Evolutionary conservation across 1,140 invertebrate species (phyloP).

Genomic region (Maconellicoccus hirsutus): DNA sequence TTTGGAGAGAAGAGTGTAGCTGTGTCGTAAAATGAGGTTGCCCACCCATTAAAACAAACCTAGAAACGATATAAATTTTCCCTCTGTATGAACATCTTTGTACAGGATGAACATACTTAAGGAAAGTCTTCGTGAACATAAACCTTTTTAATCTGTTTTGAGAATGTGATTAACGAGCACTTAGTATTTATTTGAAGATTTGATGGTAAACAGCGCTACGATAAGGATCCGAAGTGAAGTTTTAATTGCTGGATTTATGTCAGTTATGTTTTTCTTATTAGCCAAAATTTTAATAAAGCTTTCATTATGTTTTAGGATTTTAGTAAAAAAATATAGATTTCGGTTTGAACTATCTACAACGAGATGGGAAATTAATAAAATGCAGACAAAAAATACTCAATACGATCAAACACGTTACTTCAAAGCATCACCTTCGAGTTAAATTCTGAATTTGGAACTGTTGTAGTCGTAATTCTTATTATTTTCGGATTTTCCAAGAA

Average conservation of each 20-base stretch:
- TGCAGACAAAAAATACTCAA: no score
- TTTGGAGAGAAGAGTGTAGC: background rate
- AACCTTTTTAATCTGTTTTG: slow-evolving; percentile 3
- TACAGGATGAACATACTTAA: background rate
- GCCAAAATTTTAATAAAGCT: no score
- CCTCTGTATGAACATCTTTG: background rate
- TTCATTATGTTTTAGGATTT: no score
- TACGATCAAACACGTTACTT: no score
- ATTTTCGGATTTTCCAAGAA: no score
- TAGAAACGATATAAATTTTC: background rate
- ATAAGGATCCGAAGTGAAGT: background rate
- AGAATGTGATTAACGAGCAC: slow-evolving; percentile 3
- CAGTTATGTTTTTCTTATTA: background rate
- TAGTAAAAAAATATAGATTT: no score
- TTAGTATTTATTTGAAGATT: slow-evolving; percentile 5
- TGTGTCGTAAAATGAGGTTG: background rate
- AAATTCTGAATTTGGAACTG: no score
- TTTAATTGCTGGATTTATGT: background rate
- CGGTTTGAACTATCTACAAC: no score
- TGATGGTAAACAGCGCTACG: background rate
- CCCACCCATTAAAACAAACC: background rate
- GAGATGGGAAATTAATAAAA: no score
- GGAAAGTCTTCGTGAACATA: background rate
- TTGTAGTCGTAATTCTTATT: no score
- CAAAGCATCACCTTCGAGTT: no score